Percentiles rank a stretch among this genome's conserved stretches.
Conservation (phyloP, 2,888 invertebrate genomes). For the Parnassius smintheus region DNA sequence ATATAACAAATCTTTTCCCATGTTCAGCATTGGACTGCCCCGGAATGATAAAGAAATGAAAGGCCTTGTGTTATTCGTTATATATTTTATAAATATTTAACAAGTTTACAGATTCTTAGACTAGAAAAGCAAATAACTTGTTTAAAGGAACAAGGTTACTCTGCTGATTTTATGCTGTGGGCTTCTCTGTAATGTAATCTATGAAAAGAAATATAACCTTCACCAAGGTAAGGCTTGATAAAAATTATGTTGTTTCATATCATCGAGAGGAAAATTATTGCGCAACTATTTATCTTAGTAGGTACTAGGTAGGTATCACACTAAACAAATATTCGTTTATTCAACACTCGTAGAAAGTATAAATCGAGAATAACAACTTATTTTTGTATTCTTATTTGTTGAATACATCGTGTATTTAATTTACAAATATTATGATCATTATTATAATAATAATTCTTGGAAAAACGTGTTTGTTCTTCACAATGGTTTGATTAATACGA, state of each 20-base stretch:
- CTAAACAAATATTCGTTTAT: conserved; percentile 22
- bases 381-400: conserved; percentile 20
- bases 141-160: conserved; percentile 9
- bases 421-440: conserved; percentile 15
- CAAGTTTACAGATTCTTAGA: conserved; percentile 44
- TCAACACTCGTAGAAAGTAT: conserved; percentile 7
- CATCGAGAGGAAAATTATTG: conserved; percentile 12
- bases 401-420: conserved; percentile 17
- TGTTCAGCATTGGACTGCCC: too few species aligned
- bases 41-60: background rate
- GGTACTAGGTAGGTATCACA: conserved; percentile 5
- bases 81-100: conserved; percentile 36
- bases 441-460: conserved; percentile 14
- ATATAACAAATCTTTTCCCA: too few species aligned
- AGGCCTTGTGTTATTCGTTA: conserved; percentile 16
- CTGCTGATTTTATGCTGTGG: background rate
- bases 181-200: conserved; percentile 1
- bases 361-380: conserved; percentile 16
- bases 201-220: conserved; percentile 1
- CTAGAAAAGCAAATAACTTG: conserved; percentile 37
- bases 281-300: conserved; percentile 16
- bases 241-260: conserved; percentile 17
- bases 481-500: conserved; percentile 2
- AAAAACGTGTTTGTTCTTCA: conserved; percentile 13
- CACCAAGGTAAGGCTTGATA: conserved; percentile 5